phyloP scores from a whole-genome alignment of 2,113 vertebrate species.

The Cyanoderma ruficeps region DNA sequence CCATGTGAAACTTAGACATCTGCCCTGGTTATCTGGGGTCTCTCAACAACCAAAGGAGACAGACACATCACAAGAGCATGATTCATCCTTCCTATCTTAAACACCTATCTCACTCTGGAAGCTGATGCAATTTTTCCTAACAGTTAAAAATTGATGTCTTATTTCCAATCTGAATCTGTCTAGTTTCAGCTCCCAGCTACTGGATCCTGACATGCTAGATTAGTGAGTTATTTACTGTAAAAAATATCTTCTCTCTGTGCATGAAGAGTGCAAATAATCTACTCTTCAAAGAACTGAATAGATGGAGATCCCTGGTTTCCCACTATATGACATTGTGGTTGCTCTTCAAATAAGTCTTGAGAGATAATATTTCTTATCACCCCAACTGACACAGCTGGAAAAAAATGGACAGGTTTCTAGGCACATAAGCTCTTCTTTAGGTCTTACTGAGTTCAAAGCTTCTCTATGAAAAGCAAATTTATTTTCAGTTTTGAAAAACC shows the following conservation, averaged over 20 bases:
- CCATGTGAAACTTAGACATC: background rate
- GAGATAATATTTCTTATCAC: conserved; percentile 49
- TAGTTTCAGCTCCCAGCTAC: background rate
- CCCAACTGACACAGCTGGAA: background rate
- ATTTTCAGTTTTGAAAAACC: conserved; percentile 39
- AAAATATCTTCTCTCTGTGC: background rate
- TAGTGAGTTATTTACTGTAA: conserved; percentile 38
- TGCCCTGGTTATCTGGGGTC: background rate
- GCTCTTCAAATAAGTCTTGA: conserved; percentile 20
- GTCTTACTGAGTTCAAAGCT: conserved; percentile 32
- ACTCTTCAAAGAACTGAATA: conserved; percentile 23
- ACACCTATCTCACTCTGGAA: conserved; percentile 3
- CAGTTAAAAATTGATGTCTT: conserved; percentile 15
- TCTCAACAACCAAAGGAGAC: background rate
- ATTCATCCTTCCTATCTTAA: conserved; percentile 34
- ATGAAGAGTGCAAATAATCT: conserved; percentile 20
- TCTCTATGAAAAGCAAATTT: conserved; percentile 24
- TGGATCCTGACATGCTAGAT: conserved; percentile 33
- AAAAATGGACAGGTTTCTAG: conserved; percentile 1
- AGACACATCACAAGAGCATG: background rate
- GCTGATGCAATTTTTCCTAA: conserved; percentile 32
- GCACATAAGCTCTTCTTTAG: conserved; percentile 8
- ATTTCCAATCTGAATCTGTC: conserved; percentile 49
- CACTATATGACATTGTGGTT: background rate
- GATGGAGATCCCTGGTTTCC: conserved; percentile 6